Evolutionary conservation across 2,888 invertebrate genomes (phyloP).

Genomic region (Leuctra nigra): DNA sequence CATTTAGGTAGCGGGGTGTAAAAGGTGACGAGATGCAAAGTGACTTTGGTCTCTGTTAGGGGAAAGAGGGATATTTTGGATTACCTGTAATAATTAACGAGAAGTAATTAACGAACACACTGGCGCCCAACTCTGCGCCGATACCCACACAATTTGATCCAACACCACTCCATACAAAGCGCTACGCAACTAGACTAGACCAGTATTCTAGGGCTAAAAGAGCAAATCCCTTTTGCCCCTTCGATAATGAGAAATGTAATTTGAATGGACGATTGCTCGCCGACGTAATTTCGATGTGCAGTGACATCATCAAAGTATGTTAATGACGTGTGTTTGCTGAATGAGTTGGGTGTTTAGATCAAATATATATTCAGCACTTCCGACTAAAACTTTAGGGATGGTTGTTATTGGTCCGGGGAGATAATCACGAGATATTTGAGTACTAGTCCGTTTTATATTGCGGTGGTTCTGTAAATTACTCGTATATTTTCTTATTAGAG

Average conservation of each 20-base stretch:
- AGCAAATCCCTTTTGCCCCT: not conserved
- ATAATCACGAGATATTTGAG: no score
- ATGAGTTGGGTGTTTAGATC: no score
- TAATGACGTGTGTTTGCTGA: no score
- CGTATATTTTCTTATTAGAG: no score
- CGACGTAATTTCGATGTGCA: not conserved
- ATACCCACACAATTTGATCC: not conserved
- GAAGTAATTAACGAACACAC: slow-evolving; percentile 10
- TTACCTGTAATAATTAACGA: slow-evolving; percentile 8
- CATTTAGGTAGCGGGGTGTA: no score
- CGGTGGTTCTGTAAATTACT: no score
- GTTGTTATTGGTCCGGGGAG: no score
- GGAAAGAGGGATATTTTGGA: slow-evolving; percentile 6
- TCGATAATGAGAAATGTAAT: slow-evolving; percentile 8
- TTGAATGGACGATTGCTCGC: not conserved
- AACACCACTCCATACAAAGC: not conserved
- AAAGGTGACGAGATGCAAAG: not conserved
- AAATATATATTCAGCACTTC: no score
- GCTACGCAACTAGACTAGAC: not conserved
- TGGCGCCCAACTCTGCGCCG: not conserved
- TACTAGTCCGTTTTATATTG: no score
- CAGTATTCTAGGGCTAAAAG: not conserved
- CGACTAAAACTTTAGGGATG: no score
- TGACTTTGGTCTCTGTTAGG: not conserved
- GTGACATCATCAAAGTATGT: no score